A percentile compares a stretch with the other conserved stretches of the same genome.
These are phyloP conservation scores for Embiotoca jacksoni DNA, from an alignment of 2,113 vertebrate genomes.

Conservation along the genomic window DNA sequence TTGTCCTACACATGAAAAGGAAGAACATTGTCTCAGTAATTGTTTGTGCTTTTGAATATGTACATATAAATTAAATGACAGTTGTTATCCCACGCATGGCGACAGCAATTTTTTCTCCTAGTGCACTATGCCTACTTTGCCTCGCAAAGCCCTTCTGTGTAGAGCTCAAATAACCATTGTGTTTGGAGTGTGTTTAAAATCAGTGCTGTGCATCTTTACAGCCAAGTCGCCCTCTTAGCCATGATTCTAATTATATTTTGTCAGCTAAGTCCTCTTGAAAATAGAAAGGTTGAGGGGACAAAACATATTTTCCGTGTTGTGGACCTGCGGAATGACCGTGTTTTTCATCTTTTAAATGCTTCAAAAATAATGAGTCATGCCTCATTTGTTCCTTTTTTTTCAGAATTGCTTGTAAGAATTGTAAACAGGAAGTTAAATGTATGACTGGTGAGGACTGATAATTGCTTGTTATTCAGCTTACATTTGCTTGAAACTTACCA, in stretches of 20 bases:
- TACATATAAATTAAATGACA: slow-evolving; percentile 5
- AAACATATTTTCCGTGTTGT: background rate
- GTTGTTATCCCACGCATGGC: background rate
- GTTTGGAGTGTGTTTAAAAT: slow-evolving; percentile 30
- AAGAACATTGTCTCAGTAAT: slow-evolving; percentile 2
- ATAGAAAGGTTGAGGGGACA: slow-evolving; percentile 2
- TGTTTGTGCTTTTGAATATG: slow-evolving; percentile 7
- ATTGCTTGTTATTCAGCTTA: no score
- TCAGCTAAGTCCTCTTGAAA: background rate
- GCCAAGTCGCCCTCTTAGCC: slow-evolving; percentile 26
- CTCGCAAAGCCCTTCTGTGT: background rate
- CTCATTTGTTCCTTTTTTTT: no score
- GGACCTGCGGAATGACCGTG: background rate
- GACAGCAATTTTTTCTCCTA: background rate
- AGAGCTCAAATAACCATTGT: slow-evolving; percentile 20
- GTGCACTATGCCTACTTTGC: background rate
- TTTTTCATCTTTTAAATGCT: background rate
- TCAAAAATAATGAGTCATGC: no score
- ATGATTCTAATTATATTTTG: slow-evolving; percentile 43
- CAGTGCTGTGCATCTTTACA: slow-evolving; percentile 28
- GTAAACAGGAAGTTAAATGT: no score
- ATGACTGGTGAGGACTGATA: no score
- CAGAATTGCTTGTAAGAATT: no score
- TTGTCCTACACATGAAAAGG: background rate
- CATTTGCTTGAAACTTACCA: no score